Evolutionary conservation across 2,113 vertebrate species (phyloP).

Genomic region (Aythya baeri): DNA sequence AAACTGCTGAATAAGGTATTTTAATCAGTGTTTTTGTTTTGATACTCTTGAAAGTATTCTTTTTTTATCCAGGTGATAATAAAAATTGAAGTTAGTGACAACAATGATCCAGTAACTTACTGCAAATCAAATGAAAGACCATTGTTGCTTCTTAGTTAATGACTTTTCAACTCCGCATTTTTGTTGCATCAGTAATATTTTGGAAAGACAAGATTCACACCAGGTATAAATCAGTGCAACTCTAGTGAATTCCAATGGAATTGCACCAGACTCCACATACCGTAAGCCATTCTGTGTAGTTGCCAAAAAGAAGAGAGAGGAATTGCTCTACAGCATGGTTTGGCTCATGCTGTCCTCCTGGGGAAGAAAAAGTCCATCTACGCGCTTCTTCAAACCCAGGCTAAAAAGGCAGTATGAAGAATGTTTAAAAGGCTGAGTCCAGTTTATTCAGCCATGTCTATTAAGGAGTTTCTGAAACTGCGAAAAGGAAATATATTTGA

Average conservation of each 20-base stretch:
- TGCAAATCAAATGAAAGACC: not conserved
- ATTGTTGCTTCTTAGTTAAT: not conserved
- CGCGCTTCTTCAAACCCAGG: not conserved
- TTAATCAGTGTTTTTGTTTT: not conserved
- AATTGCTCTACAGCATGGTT: not conserved
- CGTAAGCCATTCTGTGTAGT: not conserved
- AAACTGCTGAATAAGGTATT: not conserved
- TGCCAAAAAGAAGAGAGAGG: conserved; percentile 27
- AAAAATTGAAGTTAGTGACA: not conserved
- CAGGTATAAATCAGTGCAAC: conserved; percentile 49
- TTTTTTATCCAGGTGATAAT: not conserved
- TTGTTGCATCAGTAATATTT: not conserved
- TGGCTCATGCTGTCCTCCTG: not conserved
- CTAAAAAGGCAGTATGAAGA: conserved; percentile 7
- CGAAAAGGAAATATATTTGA: not conserved
- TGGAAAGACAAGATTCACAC: not conserved
- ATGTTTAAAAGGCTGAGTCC: not conserved
- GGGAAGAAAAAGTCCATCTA: conserved; percentile 11
- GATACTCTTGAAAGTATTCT: not conserved
- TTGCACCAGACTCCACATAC: conserved; percentile 1
- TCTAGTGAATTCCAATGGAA: conserved; percentile 40
- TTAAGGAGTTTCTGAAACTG: not conserved
- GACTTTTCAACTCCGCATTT: not conserved
- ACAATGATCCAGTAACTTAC: not conserved
- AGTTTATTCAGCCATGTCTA: not conserved